phyloP scores from a whole-genome alignment of 1,140 invertebrate species.

The Drosophila oshimai region DNA sequence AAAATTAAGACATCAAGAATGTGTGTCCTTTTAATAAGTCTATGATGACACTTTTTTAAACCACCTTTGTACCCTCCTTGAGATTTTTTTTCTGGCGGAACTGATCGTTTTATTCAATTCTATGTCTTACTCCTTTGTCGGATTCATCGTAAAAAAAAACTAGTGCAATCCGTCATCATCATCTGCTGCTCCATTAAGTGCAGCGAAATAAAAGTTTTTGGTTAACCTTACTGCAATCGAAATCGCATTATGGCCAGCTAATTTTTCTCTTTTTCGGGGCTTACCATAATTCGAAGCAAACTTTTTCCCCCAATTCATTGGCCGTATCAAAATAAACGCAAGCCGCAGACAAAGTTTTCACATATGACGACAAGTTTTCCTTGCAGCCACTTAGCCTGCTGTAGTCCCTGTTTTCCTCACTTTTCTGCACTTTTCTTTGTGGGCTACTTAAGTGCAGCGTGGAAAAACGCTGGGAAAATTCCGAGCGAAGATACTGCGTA shows the following conservation, averaged over 20 bases:
- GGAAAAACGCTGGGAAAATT: slow-evolving; percentile 3
- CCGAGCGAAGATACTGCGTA: slow-evolving; percentile 15
- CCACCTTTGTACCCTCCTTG: no score
- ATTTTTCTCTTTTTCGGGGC: slow-evolving; percentile 22
- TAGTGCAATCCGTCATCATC: slow-evolving; percentile 7
- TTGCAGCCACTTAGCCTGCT: slow-evolving; percentile 27
- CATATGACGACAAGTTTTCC: slow-evolving; percentile 77
- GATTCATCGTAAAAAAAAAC: background rate
- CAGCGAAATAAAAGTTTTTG: slow-evolving; percentile 9
- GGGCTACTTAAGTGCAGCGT: slow-evolving; percentile 70
- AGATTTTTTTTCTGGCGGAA: no score
- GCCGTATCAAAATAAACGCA: slow-evolving; percentile 65
- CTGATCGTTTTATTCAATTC: background rate
- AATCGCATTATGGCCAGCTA: slow-evolving; percentile 38
- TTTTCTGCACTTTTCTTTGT: slow-evolving; percentile 20
- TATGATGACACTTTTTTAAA: no score
- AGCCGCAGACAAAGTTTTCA: slow-evolving; percentile 75
- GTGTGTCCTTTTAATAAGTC: no score
- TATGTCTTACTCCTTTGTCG: background rate
- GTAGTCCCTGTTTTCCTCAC: background rate
- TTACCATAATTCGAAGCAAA: slow-evolving; percentile 52
- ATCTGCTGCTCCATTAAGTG: slow-evolving; percentile 13
- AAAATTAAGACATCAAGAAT: no score
- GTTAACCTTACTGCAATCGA: slow-evolving; percentile 28
- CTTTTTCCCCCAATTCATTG: slow-evolving; percentile 62